These are phyloP conservation scores for Cottus gobio DNA, from an alignment of 2,113 vertebrate species.

Conservation along the genomic window DNA sequence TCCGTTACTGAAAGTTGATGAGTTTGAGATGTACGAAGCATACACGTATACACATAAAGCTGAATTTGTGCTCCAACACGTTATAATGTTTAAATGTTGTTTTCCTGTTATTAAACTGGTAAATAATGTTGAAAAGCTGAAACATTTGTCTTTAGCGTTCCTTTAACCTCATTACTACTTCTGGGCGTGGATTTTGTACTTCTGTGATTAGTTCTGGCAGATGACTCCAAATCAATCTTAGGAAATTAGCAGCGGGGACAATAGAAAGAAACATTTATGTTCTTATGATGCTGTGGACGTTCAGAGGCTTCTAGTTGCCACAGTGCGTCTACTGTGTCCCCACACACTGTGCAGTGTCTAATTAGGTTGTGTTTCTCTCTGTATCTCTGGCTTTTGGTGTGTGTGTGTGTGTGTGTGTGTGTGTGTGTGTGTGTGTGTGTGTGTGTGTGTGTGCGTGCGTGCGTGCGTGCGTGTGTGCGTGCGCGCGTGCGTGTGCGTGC, in stretches of 20 bases:
- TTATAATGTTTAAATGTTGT: neutral
- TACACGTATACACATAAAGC: neutral
- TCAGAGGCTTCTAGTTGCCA: conserved; percentile 17
- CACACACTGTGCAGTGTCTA: conserved; percentile 24
- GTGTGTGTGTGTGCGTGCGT: too few relatives aligned
- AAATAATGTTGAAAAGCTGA: neutral
- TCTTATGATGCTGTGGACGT: conserved; percentile 9
- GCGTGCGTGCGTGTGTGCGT: too few relatives aligned
- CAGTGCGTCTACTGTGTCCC: conserved; percentile 7
- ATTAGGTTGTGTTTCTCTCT: conserved; percentile 32
- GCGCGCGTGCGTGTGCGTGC: too few relatives aligned
- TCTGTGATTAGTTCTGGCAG: neutral
- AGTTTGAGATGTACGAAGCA: neutral
- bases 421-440: conserved; percentile 18
- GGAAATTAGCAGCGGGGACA: neutral
- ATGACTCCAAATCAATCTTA: neutral
- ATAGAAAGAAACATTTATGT: neutral
- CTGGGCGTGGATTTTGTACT: neutral
- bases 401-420: neutral
- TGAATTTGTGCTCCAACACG: neutral
- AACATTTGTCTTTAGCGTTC: neutral
- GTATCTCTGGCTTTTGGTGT: conserved; percentile 1
- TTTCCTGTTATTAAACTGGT: neutral
- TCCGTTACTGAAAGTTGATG: neutral
- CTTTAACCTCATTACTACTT: neutral